Conservation (phyloP, 2,113 vertebrate genomes). For the Carollia perspicillata region DNA sequence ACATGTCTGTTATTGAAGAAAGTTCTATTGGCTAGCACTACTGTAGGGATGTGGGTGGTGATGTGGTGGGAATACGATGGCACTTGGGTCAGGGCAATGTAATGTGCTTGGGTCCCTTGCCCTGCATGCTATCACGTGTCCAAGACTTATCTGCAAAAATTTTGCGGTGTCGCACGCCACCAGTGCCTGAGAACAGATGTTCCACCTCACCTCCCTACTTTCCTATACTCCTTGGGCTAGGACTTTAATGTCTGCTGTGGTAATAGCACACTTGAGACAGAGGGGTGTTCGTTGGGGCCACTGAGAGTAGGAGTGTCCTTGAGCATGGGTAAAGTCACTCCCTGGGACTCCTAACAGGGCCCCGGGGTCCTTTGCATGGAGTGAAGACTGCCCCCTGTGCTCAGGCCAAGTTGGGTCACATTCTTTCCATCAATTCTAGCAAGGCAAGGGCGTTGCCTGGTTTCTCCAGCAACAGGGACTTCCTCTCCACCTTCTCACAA, state of each 20-base stretch:
- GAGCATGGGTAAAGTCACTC: not conserved
- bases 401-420: rapidly evolving
- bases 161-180: too few species aligned
- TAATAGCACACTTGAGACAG: not conserved
- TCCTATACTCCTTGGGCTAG: not conserved
- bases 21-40: not conserved
- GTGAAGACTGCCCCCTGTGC: not conserved
- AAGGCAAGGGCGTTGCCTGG: rapidly evolving
- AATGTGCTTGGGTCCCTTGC: not conserved
- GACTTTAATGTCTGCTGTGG: not conserved
- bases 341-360: not conserved
- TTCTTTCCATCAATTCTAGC: not conserved
- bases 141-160: not conserved
- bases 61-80: rapidly evolving
- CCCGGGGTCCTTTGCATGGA: not conserved
- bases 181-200: not conserved
- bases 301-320: not conserved
- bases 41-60: not conserved
- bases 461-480: not conserved
- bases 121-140: rapidly evolving
- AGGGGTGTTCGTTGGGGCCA: not conserved
- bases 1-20: not conserved
- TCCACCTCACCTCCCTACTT: not conserved
- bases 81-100: rapidly evolving
- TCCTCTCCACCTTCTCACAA: not conserved